Conservation (phyloP, 2,797 vertebrate genomes). For the Periparus ater region DNA sequence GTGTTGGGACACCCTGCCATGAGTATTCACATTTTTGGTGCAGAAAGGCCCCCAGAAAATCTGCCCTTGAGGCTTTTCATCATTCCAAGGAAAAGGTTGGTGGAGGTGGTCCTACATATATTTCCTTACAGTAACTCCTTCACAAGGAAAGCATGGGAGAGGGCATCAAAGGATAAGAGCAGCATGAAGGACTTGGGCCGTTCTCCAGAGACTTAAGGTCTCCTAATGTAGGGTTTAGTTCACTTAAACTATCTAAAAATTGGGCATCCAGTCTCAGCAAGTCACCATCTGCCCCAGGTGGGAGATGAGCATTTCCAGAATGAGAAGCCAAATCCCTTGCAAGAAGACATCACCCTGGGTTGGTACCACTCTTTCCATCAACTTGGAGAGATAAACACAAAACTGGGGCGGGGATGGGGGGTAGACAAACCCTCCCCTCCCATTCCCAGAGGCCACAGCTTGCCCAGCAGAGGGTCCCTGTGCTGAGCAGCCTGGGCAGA, state of each 20-base stretch:
- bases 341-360: background rate
- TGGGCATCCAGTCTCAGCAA: background rate
- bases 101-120: background rate
- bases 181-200: background rate
- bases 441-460: background rate
- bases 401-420: background rate
- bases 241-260: background rate
- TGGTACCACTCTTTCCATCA: background rate
- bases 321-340: background rate
- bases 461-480: background rate
- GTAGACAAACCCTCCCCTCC: background rate
- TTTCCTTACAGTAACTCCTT: background rate
- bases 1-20: background rate
- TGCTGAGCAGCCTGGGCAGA: background rate
- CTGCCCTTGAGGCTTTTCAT: background rate
- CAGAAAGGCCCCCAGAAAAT: background rate
- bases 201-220: background rate
- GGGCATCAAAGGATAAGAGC: background rate
- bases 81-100: background rate
- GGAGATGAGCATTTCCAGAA: background rate
- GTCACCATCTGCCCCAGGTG: background rate
- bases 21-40: background rate
- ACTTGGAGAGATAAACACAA: background rate
- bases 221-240: background rate
- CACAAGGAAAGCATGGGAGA: background rate